Evolutionary conservation across 2,888 invertebrate genomes (phyloP).

Genomic region (Euzophera pinguis): DNA sequence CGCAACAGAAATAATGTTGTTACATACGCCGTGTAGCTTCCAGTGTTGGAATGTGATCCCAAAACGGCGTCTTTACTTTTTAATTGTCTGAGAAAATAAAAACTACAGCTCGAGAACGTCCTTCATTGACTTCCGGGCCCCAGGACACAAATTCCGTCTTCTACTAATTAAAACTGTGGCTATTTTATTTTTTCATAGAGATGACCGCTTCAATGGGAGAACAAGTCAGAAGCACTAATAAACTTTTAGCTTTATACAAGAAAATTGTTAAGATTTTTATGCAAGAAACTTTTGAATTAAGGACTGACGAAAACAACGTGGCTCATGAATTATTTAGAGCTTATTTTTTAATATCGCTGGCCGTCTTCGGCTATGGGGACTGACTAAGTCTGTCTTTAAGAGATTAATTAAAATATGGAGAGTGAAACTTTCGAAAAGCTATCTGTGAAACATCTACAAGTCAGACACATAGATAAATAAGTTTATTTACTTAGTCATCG

Average conservation of each 20-base stretch:
- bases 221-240: background rate
- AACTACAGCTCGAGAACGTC: background rate
- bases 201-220: background rate
- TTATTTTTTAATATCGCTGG: too few relatives aligned
- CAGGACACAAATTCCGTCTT: background rate
- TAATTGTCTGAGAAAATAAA: conserved; percentile 4
- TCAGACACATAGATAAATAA: too few relatives aligned
- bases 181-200: background rate
- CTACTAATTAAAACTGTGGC: conserved; percentile 3
- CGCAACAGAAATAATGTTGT: too few relatives aligned
- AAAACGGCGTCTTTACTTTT: background rate
- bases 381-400: too few relatives aligned
- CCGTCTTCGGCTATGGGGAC: too few relatives aligned
- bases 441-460: too few relatives aligned
- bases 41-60: too few relatives aligned
- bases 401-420: too few relatives aligned
- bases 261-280: background rate
- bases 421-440: too few relatives aligned
- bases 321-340: background rate
- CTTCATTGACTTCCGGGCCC: background rate
- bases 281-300: background rate
- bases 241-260: background rate
- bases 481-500: too few relatives aligned
- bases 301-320: background rate
- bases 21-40: background rate